phyloP scores from a whole-genome alignment of 2,797 vertebrate genomes.

The Tauraco hartlaubi region DNA sequence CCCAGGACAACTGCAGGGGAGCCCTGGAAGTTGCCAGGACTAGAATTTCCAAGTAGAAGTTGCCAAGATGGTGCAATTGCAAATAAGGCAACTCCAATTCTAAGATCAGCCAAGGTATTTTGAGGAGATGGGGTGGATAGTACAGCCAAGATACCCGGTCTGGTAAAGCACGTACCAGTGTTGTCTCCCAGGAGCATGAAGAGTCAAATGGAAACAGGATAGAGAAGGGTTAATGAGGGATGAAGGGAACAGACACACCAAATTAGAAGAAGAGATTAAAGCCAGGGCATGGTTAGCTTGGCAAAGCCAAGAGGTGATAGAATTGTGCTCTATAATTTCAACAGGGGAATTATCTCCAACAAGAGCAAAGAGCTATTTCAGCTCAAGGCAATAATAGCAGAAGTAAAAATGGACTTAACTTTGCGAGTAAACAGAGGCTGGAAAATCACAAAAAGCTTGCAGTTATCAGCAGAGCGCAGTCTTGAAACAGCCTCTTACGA shows the following conservation, averaged over 20 bases:
- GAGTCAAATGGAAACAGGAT: background rate
- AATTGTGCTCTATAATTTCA: slow-evolving; percentile 20
- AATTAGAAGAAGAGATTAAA: slow-evolving; percentile 36
- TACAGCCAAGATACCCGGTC: background rate
- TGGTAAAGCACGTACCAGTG: background rate
- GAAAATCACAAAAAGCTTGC: slow-evolving; percentile 13
- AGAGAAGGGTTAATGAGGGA: background rate
- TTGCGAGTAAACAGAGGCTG: background rate
- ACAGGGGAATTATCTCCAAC: background rate
- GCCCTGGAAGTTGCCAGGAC: background rate
- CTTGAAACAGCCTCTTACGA: background rate
- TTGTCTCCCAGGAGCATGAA: background rate
- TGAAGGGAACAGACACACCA: background rate
- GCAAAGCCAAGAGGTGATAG: slow-evolving; percentile 10
- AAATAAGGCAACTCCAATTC: background rate
- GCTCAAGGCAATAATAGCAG: slow-evolving; percentile 4
- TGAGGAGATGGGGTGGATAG: background rate
- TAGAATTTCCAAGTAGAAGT: background rate
- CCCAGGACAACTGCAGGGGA: background rate
- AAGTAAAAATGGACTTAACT: slow-evolving; percentile 1
- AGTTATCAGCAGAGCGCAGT: background rate
- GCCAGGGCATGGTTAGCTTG: background rate
- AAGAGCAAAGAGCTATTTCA: slow-evolving; percentile 26
- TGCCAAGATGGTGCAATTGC: background rate
- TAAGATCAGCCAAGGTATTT: background rate